Conservation (phyloP, 1,140 invertebrate genomes). For the Drosophila ironensis region DNA sequence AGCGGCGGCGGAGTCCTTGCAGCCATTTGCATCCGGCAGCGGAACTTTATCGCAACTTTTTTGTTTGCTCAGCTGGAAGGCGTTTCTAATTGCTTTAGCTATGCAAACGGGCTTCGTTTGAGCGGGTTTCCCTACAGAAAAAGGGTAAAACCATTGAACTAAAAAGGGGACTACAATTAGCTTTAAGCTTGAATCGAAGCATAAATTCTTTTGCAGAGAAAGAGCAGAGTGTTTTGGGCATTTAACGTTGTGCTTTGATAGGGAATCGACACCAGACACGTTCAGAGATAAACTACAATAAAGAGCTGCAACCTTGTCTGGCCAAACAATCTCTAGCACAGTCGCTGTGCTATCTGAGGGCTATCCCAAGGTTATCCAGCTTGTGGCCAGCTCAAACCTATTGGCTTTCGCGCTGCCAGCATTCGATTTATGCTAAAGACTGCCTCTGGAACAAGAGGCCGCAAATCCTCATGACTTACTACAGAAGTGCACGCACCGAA, state of each 20-base stretch:
- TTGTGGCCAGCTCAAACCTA: background rate
- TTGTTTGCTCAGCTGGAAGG: conserved; percentile 48
- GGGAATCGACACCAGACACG: too few species aligned
- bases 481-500: conserved; percentile 54
- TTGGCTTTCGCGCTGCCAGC: conserved; percentile 16
- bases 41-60: conserved; percentile 53
- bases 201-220: too few species aligned
- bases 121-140: background rate
- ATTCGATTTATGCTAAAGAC: conserved; percentile 46
- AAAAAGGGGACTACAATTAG: background rate
- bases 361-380: conserved; percentile 16
- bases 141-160: background rate
- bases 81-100: conserved; percentile 61
- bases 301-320: too few species aligned
- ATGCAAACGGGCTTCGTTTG: conserved; percentile 7
- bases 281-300: too few species aligned
- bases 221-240: too few species aligned
- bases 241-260: too few species aligned
- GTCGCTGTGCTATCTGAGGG: too few species aligned
- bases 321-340: background rate
- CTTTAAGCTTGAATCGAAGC: background rate
- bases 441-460: conserved; percentile 15
- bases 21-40: conserved; percentile 19
- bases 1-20: conserved; percentile 13
- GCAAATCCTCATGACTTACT: conserved; percentile 54